These are phyloP conservation scores for Perizoma flavofasciatum DNA, from an alignment of 2,888 invertebrate genomes.

Conservation along the genomic window DNA sequence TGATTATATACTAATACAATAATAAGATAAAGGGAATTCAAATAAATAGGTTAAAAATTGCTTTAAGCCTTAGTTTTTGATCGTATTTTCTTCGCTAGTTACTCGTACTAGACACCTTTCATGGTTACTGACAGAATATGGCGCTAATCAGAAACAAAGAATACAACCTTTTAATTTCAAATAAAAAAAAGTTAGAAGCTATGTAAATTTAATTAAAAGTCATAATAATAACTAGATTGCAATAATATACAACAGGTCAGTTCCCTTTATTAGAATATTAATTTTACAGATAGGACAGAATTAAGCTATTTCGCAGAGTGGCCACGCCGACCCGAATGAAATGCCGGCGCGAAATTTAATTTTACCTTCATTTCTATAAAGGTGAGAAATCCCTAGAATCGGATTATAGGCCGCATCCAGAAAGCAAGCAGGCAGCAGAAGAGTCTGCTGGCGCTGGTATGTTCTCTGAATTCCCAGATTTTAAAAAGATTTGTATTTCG, in stretches of 20 bases:
- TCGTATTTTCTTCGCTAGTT: too few species aligned
- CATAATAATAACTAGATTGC: slow-evolving; percentile 34
- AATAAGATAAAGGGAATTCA: too few species aligned
- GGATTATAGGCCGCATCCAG: slow-evolving; percentile 35
- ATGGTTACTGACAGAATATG: too few species aligned
- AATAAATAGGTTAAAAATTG: too few species aligned
- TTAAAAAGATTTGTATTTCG: too few species aligned
- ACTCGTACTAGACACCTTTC: too few species aligned
- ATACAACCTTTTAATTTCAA: too few species aligned
- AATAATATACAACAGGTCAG: slow-evolving; percentile 37
- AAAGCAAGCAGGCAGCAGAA: slow-evolving; percentile 1
- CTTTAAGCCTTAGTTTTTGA: too few species aligned
- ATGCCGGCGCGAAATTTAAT: slow-evolving; percentile 38
- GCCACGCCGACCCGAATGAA: slow-evolving; percentile 35
- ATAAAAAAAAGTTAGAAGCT: not conserved
- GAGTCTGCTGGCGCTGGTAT: too few species aligned
- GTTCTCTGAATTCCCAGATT: too few species aligned
- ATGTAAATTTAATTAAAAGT: slow-evolving; percentile 31
- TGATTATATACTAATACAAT: too few species aligned
- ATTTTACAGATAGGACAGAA: slow-evolving; percentile 50
- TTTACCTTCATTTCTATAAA: slow-evolving; percentile 47
- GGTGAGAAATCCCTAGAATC: slow-evolving; percentile 42
- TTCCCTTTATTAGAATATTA: slow-evolving; percentile 56
- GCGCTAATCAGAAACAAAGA: too few species aligned
- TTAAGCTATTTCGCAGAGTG: slow-evolving; percentile 45